phyloP scores from a whole-genome alignment of 2,888 invertebrate genomes.

The Neocrepidodera transversa region DNA sequence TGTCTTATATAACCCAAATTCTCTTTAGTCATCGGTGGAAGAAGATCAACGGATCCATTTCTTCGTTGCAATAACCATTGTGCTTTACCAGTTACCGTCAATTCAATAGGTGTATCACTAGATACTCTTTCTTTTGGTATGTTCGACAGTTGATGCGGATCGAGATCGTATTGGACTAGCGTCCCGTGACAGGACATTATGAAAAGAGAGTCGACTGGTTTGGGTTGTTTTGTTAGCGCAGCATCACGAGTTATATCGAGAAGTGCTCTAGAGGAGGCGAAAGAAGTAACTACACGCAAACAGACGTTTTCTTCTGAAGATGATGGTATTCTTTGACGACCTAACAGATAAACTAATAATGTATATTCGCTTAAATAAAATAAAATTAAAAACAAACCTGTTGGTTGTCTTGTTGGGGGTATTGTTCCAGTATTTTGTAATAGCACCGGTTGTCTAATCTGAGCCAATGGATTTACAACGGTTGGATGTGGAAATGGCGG shows the following conservation, averaged over 20 bases:
- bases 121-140: slow-evolving; percentile 84
- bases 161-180: slow-evolving; percentile 87
- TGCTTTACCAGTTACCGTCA: slow-evolving; percentile 80
- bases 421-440: slow-evolving; percentile 62
- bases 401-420: slow-evolving; percentile 61
- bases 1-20: slow-evolving; percentile 70
- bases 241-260: slow-evolving; percentile 57
- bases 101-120: slow-evolving; percentile 85
- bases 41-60: slow-evolving; percentile 70
- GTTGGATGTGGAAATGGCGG: slow-evolving; percentile 91
- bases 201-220: slow-evolving; percentile 84
- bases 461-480: slow-evolving; percentile 80
- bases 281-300: slow-evolving; percentile 79
- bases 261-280: slow-evolving; percentile 80
- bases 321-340: slow-evolving; percentile 73
- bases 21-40: slow-evolving; percentile 76
- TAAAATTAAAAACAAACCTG: slow-evolving; percentile 59
- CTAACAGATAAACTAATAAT: slow-evolving; percentile 48
- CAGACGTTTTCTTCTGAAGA: slow-evolving; percentile 76
- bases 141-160: slow-evolving; percentile 73
- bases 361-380: neutral
- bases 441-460: slow-evolving; percentile 76
- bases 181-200: slow-evolving; percentile 88
- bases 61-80: slow-evolving; percentile 83
- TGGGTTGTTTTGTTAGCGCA: slow-evolving; percentile 56